Base-by-base conservation (phyloP, 2,113 vertebrate species). In the Cheilinus undulatus region DNA sequence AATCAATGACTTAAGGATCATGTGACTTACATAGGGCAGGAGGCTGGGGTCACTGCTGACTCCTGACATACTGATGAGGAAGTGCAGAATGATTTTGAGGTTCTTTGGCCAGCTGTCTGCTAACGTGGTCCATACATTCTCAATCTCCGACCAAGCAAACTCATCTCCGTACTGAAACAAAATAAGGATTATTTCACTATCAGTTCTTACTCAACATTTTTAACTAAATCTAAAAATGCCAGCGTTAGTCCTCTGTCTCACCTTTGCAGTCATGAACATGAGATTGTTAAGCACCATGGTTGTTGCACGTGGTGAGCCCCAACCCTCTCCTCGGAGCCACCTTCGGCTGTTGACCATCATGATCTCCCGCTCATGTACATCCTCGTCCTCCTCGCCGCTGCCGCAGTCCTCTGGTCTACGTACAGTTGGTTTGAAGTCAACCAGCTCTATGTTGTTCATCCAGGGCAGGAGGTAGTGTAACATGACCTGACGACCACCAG, bases 211-310 rank as follows among this genome's bases (percentile, higher is more conserved):
- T 34, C 6, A 62, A 19, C 26, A 23, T 50, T 63, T 46, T 6
- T 2, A 45, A 23, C 3, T 51, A 5, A 72, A 59, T 69, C 7
- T 28, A 5, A 54, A 52, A n/a, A 36, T 19, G 34, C 26, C 32
- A 9, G 4, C 4, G 1, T 34, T 1, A 23, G n/a, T n/a, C 6
- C 52, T 45, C n/a, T 0, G 17, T 12, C 68, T 89, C 91, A 99
- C 98, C 96, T 99, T 99, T 19, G 98, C 97, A 1, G 98, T 99
- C 95, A 99, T 99, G 83, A 99, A 99, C 96, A 99, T 97, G 45
- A 99, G 95, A 76, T 99, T 99, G 92, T 99, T 99, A 71, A 99
- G 91, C 90, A 99, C 96, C 96, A 99, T 97, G 46, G 96, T 94
- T 20, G 97, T 99, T 61, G 97, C 98, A 43, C 97, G 96, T 0